Evolutionary conservation across 2,888 invertebrate genomes (phyloP), one percentile per base, ranked within the genome.

Genomic region (Zygothrica quintamaculata): DNA sequence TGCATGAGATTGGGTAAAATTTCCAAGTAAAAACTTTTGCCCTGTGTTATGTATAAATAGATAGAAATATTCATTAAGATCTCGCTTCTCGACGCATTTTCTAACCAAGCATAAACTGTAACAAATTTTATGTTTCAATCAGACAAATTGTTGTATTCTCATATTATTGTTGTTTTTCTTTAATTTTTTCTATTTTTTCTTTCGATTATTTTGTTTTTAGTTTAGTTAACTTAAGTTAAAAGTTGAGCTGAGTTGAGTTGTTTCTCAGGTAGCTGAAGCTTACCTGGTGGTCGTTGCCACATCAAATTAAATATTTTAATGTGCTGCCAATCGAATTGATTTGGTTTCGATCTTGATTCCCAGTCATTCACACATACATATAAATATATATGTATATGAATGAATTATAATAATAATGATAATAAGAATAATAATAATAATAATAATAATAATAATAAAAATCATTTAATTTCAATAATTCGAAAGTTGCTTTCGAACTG

Each of bases 111-210:
- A 60, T 77, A 77, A 75, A 61, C 53, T 79, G 77, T 74, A 74
- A 81, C 82, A 69, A 82, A 82, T 82, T 81, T 81, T 77, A 82
- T 82, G 84, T 82, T 84, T 82, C 81, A 84, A 82, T 82, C 73
- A 55, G 61, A 69, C 65, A 74, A 62, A 69, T 68, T 72, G 72
- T 44, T 44, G 36, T 25, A 55, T 34, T 67, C 5, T 22, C n/a
- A n/a, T n/a, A n/a, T n/a, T n/a, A n/a, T n/a, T n/a, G n/a, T n/a
- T n/a, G n/a, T n/a, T n/a, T n/a, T n/a, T n/a, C n/a, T n/a, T 61
- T 44, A 56, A 8, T 26, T 26, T 26, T 40, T 40, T 44, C 8
- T 13, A 13, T 11, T n/a, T 44, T 11, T 5, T 44, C 13, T 31
- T 31, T 26, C 8, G n/a, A n/a, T 68, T 55, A 46, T 22, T 40